phyloP scores from a whole-genome alignment of 2,113 vertebrate species.

The Osmerus eperlanus region DNA sequence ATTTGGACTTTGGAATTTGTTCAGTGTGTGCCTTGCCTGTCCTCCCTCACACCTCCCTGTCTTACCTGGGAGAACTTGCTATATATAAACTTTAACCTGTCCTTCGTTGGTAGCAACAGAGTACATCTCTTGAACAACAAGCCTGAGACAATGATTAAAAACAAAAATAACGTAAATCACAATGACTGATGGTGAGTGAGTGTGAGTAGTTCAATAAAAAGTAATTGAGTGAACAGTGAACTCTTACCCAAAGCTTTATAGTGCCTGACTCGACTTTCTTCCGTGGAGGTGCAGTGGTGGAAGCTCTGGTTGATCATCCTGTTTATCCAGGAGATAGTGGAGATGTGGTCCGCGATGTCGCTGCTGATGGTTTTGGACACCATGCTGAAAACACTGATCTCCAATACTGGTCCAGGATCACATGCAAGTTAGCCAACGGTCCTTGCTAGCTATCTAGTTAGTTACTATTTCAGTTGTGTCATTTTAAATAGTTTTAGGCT shows the following conservation, averaged over 20 bases:
- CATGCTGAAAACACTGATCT: slow-evolving; percentile 84
- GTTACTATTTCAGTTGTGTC: background rate
- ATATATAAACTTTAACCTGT: slow-evolving; percentile 82
- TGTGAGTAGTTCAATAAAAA: slow-evolving; percentile 12
- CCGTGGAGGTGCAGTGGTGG: slow-evolving; percentile 60
- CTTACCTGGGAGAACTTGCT: slow-evolving; percentile 78
- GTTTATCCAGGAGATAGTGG: slow-evolving; percentile 74
- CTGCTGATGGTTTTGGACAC: slow-evolving; percentile 79
- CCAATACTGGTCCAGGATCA: slow-evolving; percentile 74
- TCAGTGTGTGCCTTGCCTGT: background rate
- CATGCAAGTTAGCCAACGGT: too few relatives aligned
- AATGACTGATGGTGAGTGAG: too few relatives aligned
- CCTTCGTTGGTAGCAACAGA: slow-evolving; percentile 81
- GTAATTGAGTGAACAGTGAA: slow-evolving; percentile 44
- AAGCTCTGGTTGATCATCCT: slow-evolving; percentile 75
- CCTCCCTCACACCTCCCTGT: background rate
- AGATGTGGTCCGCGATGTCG: slow-evolving; percentile 74
- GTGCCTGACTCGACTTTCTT: slow-evolving; percentile 59
- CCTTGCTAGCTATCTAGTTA: background rate
- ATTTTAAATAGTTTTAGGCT: background rate
- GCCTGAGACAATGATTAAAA: slow-evolving; percentile 66
- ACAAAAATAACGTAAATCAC: too few relatives aligned
- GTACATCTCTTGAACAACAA: slow-evolving; percentile 89
- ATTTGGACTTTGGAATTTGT: too few relatives aligned
- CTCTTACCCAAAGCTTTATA: slow-evolving; percentile 83